Percentiles rank a stretch among this genome's conserved stretches.
phyloP scores from a whole-genome alignment of 2,797 vertebrate genomes.

The Syngnathus rostellatus region DNA sequence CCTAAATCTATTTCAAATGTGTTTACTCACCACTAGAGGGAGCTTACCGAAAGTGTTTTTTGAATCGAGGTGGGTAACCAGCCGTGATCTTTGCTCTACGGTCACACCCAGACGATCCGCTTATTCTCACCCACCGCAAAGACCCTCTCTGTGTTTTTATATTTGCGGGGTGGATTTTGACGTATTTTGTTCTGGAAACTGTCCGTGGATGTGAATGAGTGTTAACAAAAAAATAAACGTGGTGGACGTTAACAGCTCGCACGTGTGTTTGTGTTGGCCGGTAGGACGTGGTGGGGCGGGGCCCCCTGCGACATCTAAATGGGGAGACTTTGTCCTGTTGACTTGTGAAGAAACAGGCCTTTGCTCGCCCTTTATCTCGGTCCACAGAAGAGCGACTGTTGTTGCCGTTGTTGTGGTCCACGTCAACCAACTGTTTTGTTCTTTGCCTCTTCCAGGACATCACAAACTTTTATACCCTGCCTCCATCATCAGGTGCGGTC shows the following conservation, averaged over 20 bases:
- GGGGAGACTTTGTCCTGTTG: constrained; percentile 30
- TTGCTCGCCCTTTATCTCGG: constrained; percentile 27
- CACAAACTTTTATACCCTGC: constrained; percentile 46
- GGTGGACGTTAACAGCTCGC: not conserved
- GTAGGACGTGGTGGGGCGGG: not conserved
- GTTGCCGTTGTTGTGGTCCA: constrained; percentile 40
- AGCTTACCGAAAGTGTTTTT: not conserved
- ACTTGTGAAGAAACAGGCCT: constrained; percentile 41
- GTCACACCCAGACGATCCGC: not conserved
- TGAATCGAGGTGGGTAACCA: too few relatives aligned
- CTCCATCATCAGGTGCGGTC: constrained; percentile 77
- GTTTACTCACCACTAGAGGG: not conserved
- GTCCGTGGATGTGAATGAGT: not conserved
- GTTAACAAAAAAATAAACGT: not conserved
- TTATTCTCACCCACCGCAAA: not conserved
- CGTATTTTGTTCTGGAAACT: not conserved
- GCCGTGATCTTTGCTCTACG: not conserved
- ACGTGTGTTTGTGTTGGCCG: not conserved
- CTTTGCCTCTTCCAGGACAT: constrained; percentile 61
- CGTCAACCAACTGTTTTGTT: constrained; percentile 17
- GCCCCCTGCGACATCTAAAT: constrained; percentile 7
- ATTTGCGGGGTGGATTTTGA: not conserved
- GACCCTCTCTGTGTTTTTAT: not conserved
- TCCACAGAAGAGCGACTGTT: constrained; percentile 30
- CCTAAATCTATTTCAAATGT: not conserved